A percentile compares a stretch with the other conserved stretches of the same genome.
Conservation (phyloP, 2,888 invertebrate species). For the Athalia rosae region DNA sequence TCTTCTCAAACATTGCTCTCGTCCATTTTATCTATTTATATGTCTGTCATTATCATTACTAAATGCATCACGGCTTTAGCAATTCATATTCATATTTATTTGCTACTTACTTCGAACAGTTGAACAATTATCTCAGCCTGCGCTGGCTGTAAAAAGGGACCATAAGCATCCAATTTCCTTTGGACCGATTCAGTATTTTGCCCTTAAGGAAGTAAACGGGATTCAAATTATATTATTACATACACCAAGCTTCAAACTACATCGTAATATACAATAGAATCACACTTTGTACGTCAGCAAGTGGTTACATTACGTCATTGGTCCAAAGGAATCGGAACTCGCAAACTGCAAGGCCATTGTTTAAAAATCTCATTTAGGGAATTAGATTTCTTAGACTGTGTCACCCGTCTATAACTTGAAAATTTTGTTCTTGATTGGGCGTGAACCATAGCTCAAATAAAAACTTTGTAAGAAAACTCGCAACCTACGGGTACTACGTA, state of each 20-base stretch:
- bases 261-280: too few relatives aligned
- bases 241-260: too few relatives aligned
- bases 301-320: neutral
- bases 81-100: too few relatives aligned
- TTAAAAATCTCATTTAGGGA: constrained; percentile 19
- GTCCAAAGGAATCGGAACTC: neutral
- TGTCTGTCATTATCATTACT: neutral
- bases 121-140: constrained; percentile 31
- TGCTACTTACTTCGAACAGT: neutral
- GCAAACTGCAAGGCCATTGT: constrained; percentile 25
- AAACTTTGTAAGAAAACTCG: neutral
- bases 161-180: constrained; percentile 23
- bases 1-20: neutral
- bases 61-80: too few relatives aligned
- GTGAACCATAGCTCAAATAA: constrained; percentile 32
- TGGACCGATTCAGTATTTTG: constrained; percentile 9
- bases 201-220: too few relatives aligned
- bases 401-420: neutral
- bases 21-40: neutral
- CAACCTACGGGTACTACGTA: constrained; percentile 8
- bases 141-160: constrained; percentile 40
- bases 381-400: constrained; percentile 16
- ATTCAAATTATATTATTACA: too few relatives aligned
- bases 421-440: constrained; percentile 5
- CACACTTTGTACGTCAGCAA: neutral